These are phyloP conservation scores for Odontesthes bonariensis DNA, from an alignment of 2,113 vertebrate species.

Conservation along the genomic window DNA sequence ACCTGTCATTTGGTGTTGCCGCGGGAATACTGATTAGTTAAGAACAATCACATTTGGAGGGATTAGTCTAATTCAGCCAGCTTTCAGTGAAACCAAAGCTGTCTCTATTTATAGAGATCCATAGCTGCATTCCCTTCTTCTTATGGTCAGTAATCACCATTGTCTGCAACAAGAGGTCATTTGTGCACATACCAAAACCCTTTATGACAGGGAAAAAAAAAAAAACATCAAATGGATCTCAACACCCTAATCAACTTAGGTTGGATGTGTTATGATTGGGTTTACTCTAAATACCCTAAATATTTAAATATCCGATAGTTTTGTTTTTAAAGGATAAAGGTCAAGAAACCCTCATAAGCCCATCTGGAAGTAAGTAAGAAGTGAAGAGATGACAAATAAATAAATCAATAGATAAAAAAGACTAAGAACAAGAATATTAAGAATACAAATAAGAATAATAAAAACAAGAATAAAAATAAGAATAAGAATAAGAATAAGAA, in stretches of 20 bases:
- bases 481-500: background rate
- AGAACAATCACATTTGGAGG: slow-evolving; percentile 38
- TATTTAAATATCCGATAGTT: background rate
- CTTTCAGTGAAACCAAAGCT: slow-evolving; percentile 43
- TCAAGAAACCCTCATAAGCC: slow-evolving; percentile 27
- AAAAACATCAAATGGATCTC: background rate
- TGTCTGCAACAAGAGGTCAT: background rate
- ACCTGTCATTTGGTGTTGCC: slow-evolving; percentile 46
- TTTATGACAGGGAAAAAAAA: background rate
- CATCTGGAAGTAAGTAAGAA: slow-evolving; percentile 28
- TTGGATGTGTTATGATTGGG: background rate
- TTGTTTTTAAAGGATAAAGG: slow-evolving; percentile 3
- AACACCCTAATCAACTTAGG: background rate
- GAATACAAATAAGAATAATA: background rate
- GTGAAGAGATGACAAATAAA: too few relatives aligned
- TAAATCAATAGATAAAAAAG: too few relatives aligned
- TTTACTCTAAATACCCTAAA: background rate
- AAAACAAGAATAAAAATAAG: too few relatives aligned
- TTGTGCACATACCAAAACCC: background rate
- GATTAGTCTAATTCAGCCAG: slow-evolving; percentile 39
- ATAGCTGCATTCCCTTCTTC: slow-evolving; percentile 17
- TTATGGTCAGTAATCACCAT: slow-evolving; percentile 3
- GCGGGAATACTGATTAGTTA: slow-evolving; percentile 48
- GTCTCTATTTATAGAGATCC: slow-evolving; percentile 29
- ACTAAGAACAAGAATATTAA: too few relatives aligned